Base-by-base conservation (phyloP, 23 tunicate species). In the Halocynthia aurantium region DNA sequence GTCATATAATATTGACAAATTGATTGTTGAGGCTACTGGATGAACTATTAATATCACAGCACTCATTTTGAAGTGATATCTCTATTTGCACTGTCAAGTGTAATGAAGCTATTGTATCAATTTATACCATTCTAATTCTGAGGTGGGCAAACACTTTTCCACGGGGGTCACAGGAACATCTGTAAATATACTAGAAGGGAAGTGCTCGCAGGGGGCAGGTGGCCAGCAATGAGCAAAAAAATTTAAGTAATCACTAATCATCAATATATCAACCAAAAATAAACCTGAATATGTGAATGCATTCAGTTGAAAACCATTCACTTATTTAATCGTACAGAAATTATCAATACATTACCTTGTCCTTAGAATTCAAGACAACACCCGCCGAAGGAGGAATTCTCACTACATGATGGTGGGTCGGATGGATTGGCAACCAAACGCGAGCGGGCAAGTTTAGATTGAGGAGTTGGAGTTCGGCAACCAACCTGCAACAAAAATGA, bases 311-410 rank as follows among this genome's bases (percentile, higher is more conserved):
- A 18, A 67, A 21, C 63, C 19, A 31, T 31, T 31, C 52, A 70
- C 50, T 17, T 0, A 44, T 17, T 8, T 8, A 0, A 70, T 8
- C 0, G 8, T 17, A 70, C 52, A 70, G 51, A 70, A 74, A 17
- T 18, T 55, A 53, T 55, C 22, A 5, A 72, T 72, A 50, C 18
- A 53, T 8, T 51, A 92, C 98, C 81, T 96, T 96, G 64, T 96
- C 99, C 68, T 96, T 96, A 50, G 99, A 96, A 72, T 96, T 96
- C 21, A 96, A 83, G 22, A 96, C 99, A 44, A 90, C 99, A 7
- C 96, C 99, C 53, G 95, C 99, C 7, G 96, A 85, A 62, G 99
- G 93, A 31, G 99, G 95, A 6, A 96, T 71, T 10, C 99, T 77
- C 18, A 96, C 96, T 49, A 96, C 78, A 61, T 80, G 83, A 67